A percentile compares a stretch with the other conserved stretches of the same genome.
Conservation (phyloP, 2,113 vertebrate genomes). For the Danionella cerebrum region DNA sequence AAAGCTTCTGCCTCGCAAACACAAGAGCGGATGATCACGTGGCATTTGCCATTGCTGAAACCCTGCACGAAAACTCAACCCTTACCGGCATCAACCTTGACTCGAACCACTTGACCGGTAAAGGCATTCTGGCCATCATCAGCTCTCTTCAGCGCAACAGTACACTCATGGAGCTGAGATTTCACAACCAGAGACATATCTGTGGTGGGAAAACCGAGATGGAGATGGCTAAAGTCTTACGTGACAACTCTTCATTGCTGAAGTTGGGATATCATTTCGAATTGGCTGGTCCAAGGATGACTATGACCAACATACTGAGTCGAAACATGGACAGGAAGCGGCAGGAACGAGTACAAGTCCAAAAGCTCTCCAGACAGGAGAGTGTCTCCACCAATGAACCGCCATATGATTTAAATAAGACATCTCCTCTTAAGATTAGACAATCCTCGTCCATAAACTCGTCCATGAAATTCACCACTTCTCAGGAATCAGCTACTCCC, state of each 20-base stretch:
- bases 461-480: slow-evolving; percentile 19
- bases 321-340: slow-evolving; percentile 81
- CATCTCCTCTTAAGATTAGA: background rate
- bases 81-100: slow-evolving; percentile 78
- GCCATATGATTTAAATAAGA: slow-evolving; percentile 7
- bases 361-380: slow-evolving; percentile 24
- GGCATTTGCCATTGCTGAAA: slow-evolving; percentile 74
- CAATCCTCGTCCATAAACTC: background rate
- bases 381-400: background rate
- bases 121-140: slow-evolving; percentile 78
- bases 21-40: slow-evolving; percentile 77
- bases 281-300: slow-evolving; percentile 78
- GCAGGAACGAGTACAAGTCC: slow-evolving; percentile 69
- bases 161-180: slow-evolving; percentile 72
- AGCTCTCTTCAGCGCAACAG: slow-evolving; percentile 75
- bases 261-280: slow-evolving; percentile 84
- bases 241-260: slow-evolving; percentile 74
- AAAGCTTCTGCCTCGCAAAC: slow-evolving; percentile 73
- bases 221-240: slow-evolving; percentile 77
- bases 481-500: background rate
- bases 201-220: slow-evolving; percentile 82
- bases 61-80: slow-evolving; percentile 72
- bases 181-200: slow-evolving; percentile 86
- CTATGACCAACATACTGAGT: slow-evolving; percentile 77
- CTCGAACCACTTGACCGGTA: slow-evolving; percentile 79